Conservation (phyloP, 2,888 invertebrate species). For the Azorinus chamasolen region DNA sequence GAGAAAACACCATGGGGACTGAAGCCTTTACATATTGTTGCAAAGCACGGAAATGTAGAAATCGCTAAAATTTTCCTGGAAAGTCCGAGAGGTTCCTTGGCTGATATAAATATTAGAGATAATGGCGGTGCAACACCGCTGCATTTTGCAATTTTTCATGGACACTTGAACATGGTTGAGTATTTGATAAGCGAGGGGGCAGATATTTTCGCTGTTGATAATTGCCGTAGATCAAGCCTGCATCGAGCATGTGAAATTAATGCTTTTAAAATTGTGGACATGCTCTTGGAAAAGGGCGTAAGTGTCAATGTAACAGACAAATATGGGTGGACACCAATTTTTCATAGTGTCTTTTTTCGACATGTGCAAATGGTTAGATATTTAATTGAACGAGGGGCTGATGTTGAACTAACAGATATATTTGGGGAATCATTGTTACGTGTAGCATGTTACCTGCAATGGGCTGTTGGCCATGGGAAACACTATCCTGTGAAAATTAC, state of each 20-base stretch:
- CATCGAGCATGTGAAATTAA: conserved; percentile 52
- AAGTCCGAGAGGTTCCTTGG: conserved; percentile 4
- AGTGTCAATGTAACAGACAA: conserved; percentile 50
- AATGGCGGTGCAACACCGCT: conserved; percentile 44
- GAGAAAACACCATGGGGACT: conserved; percentile 37
- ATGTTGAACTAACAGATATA: conserved; percentile 23
- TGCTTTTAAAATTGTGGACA: conserved; percentile 34
- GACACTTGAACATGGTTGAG: conserved; percentile 39
- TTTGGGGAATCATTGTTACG: conserved; percentile 37
- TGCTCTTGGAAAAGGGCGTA: conserved; percentile 40
- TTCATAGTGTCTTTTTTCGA: conserved; percentile 53
- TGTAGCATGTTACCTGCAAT: conserved; percentile 34
- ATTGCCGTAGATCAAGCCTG: conserved; percentile 46
- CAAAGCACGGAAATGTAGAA: conserved; percentile 29
- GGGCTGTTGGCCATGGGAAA: conserved; percentile 8
- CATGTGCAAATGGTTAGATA: conserved; percentile 41
- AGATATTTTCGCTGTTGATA: conserved; percentile 35
- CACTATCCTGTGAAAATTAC: conserved; percentile 28
- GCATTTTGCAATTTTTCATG: conserved; percentile 49
- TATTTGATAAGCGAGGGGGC: conserved; percentile 41
- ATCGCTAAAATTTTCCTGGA: conserved; percentile 35
- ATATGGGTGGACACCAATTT: conserved; percentile 55
- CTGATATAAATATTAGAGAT: conserved; percentile 45
- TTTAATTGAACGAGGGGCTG: conserved; percentile 43
- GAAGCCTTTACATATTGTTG: conserved; percentile 46